Percentiles rank a stretch among this genome's conserved stretches.
Conservation (phyloP, 2,113 vertebrate species). For the Montifringilla adamsi region DNA sequence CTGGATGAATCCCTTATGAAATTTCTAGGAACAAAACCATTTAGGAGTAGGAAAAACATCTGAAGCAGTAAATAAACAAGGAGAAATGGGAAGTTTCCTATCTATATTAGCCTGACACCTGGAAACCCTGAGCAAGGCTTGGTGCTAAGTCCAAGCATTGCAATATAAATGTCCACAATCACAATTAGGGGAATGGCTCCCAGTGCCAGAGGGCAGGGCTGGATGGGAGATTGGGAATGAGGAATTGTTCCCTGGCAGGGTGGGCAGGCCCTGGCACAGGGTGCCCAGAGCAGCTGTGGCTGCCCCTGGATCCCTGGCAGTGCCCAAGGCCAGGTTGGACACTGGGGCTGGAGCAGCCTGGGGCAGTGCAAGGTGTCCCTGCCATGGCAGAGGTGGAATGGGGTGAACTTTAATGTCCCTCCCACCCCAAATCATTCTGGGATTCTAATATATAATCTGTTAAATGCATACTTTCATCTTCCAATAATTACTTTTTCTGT, state of each 20-base stretch:
- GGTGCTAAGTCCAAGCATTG: not conserved
- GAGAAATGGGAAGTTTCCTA: not conserved
- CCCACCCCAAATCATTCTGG: fast-evolving
- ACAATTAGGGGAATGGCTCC: not conserved
- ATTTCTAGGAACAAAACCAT: not conserved
- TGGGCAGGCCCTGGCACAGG: not conserved
- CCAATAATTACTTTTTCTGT: not conserved
- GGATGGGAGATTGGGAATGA: not conserved
- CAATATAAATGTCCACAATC: not conserved
- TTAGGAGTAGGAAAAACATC: not conserved
- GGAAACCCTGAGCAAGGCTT: not conserved
- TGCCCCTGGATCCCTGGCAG: not conserved
- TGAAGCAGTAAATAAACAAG: not conserved
- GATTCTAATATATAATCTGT: not conserved
- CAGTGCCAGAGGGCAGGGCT: not conserved
- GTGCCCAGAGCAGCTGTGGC: not conserved
- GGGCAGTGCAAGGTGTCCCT: not conserved
- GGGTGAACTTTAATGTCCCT: fast-evolving
- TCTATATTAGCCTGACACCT: not conserved
- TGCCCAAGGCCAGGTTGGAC: not conserved
- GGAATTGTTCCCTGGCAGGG: not conserved
- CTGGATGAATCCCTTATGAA: not conserved
- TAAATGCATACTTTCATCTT: not conserved
- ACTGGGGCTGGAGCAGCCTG: not conserved
- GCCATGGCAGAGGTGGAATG: fast-evolving